These are phyloP conservation scores for Passerculus sandwichensis DNA, from an alignment of 2,797 vertebrate genomes.

Conservation along the genomic window DNA sequence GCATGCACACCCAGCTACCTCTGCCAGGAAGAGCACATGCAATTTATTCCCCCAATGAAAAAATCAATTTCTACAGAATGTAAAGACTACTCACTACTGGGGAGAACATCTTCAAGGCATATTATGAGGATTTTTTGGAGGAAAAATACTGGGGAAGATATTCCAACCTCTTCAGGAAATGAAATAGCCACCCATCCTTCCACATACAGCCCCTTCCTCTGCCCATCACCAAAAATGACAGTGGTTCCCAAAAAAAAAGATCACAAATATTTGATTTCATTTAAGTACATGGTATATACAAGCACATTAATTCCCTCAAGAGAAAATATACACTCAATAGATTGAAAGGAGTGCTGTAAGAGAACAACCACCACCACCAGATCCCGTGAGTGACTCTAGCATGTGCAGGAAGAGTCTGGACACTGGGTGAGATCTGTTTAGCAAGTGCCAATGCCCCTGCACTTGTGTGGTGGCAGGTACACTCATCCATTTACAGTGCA, in stretches of 20 bases:
- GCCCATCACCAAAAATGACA: neutral
- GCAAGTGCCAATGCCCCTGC: neutral
- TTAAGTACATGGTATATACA: neutral
- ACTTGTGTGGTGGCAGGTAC: neutral
- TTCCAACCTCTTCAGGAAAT: neutral
- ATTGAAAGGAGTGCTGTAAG: neutral
- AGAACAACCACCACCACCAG: neutral
- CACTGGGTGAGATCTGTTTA: neutral
- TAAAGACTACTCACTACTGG: neutral
- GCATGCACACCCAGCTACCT: neutral
- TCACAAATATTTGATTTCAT: neutral
- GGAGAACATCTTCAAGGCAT: neutral
- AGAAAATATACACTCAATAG: neutral
- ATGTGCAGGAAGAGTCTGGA: neutral
- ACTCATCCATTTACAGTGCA: accelerated
- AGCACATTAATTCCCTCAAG: neutral
- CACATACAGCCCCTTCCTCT: neutral
- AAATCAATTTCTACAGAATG: neutral
- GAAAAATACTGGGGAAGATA: neutral
- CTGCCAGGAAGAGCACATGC: neutral
- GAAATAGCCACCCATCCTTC: neutral
- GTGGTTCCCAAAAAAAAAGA: neutral
- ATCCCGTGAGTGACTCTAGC: neutral
- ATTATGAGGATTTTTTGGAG: neutral
- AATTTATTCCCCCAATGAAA: neutral